Evolutionary conservation across 2,888 invertebrate species (phyloP).

Genomic region (Microdon myrmicae): DNA sequence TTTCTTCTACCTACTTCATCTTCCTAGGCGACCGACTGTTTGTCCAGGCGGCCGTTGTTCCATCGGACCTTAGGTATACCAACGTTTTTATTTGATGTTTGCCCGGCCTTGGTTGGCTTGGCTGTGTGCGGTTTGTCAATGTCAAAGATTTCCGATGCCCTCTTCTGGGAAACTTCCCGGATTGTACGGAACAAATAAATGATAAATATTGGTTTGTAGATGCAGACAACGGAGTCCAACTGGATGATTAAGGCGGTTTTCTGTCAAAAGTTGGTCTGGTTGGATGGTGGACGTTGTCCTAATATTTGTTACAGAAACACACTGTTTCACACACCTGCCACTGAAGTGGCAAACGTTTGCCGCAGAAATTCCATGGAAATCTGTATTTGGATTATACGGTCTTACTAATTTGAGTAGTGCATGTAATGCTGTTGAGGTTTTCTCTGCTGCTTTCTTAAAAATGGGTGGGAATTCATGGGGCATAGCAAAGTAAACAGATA

Average conservation of each 20-base stretch:
- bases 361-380: no score
- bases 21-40: constrained; percentile 23
- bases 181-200: constrained; percentile 45
- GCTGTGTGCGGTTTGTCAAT: constrained; percentile 8
- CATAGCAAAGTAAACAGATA: no score
- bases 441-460: no score
- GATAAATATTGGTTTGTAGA: constrained; percentile 25
- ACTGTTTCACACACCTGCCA: no score
- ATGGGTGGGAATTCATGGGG: no score
- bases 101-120: constrained; percentile 16
- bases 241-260: constrained; percentile 15
- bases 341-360: no score
- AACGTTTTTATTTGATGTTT: constrained; percentile 32
- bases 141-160: neutral
- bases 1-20: constrained; percentile 17
- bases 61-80: constrained; percentile 17
- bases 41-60: constrained; percentile 19
- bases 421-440: no score
- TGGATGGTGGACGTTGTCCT: constrained; percentile 5
- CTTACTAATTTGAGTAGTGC: no score
- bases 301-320: constrained; percentile 4
- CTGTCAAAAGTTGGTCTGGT: constrained; percentile 20
- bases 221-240: constrained; percentile 3
- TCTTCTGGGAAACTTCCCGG: constrained; percentile 25
- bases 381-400: no score